Percentiles rank a stretch among this genome's conserved stretches.
Evolutionary conservation across 2,797 vertebrate genomes (phyloP).

Genomic region (Perodicticus potto): DNA sequence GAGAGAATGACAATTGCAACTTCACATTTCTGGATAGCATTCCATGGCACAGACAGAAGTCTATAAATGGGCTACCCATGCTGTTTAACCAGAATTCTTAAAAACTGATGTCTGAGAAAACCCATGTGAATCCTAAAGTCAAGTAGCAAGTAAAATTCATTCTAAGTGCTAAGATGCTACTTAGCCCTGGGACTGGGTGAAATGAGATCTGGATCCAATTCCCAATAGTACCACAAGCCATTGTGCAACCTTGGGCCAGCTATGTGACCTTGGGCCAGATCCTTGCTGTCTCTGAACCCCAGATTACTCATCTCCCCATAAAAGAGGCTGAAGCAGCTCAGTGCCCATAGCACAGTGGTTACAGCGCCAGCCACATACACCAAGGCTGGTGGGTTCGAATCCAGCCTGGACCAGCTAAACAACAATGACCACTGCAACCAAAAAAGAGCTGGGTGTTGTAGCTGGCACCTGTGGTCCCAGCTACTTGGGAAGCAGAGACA

Average conservation of each 20-base stretch:
- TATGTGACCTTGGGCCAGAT: not conserved
- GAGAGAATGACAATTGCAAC: not conserved
- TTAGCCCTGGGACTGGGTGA: not conserved
- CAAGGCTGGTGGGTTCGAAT: too few species aligned
- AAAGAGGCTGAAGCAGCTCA: not conserved
- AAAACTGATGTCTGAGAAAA: not conserved
- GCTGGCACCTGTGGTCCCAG: too few species aligned
- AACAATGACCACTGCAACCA: too few species aligned
- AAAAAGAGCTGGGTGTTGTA: too few species aligned
- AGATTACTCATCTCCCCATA: not conserved
- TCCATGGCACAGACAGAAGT: not conserved
- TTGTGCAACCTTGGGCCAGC: not conserved
- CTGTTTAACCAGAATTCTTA: slow-evolving; percentile 9
- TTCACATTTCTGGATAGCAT: not conserved
- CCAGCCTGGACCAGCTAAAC: too few species aligned
- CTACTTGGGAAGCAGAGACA: too few species aligned
- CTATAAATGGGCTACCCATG: not conserved
- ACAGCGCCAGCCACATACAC: too few species aligned
- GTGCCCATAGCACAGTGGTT: too few species aligned
- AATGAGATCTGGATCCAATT: not conserved
- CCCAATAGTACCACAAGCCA: not conserved
- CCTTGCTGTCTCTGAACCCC: not conserved
- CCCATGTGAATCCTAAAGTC: not conserved
- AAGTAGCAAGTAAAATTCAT: not conserved
- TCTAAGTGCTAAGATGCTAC: not conserved